A percentile compares a stretch with the other conserved stretches of the same genome.
phyloP scores from a whole-genome alignment of 2,113 vertebrate species.

The Symphodus melops region DNA sequence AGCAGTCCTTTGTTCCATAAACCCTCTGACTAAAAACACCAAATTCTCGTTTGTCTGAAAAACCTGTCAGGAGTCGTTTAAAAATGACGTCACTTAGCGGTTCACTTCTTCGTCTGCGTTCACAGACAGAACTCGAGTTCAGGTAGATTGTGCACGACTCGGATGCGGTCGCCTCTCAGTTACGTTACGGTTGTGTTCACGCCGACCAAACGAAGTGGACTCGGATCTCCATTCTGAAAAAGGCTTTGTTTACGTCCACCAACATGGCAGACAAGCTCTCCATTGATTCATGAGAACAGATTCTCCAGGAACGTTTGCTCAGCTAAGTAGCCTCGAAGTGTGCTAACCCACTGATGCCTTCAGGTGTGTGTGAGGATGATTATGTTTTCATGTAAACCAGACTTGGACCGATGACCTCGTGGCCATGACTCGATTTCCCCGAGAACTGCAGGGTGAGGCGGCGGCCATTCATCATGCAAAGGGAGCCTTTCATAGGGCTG shows the following conservation, averaged over 20 bases:
- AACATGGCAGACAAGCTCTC: background rate
- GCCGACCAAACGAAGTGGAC: no score
- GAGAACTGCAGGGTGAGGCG: conserved; percentile 3
- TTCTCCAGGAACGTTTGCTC: conserved; percentile 46
- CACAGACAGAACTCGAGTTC: no score
- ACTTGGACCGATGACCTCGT: conserved; percentile 25
- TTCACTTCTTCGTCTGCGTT: no score
- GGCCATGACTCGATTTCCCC: conserved; percentile 37
- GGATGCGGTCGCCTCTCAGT: no score
- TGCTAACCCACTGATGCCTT: conserved; percentile 17
- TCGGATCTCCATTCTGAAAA: conserved; percentile 8
- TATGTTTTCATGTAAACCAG: conserved; percentile 47
- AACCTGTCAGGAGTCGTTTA: no score
- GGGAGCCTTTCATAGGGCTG: conserved; percentile 54
- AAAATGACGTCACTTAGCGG: no score
- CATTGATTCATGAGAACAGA: conserved; percentile 47
- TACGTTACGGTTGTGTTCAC: no score
- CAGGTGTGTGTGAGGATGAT: conserved; percentile 26
- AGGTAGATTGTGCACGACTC: no score
- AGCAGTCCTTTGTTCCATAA: no score
- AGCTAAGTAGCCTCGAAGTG: conserved; percentile 51
- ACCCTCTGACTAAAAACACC: no score
- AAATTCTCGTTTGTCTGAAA: no score
- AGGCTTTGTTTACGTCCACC: background rate
- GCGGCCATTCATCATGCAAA: conserved; percentile 61